These are phyloP conservation scores for Amphiura filiformis DNA, from an alignment of 35 echinoderm and acorn worm species.

Conservation along the genomic window DNA sequence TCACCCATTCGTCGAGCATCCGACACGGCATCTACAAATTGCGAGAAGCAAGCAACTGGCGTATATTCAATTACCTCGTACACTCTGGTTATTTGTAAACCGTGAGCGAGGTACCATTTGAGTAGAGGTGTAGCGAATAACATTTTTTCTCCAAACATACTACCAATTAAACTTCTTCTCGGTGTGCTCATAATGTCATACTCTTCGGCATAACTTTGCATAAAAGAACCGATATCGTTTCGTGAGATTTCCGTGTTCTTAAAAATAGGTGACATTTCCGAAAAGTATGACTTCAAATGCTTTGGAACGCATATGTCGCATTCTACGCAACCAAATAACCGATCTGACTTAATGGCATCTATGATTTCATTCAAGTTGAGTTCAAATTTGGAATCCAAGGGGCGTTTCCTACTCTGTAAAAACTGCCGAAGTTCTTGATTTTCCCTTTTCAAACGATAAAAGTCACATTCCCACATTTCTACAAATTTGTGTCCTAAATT, in stretches of 20 bases:
- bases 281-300: conserved; percentile 26
- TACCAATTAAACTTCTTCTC: conserved; percentile 8
- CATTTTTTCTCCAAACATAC: conserved; percentile 3
- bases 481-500: conserved; percentile 22
- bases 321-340: conserved; percentile 4
- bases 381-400: too few relatives aligned
- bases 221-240: conserved; percentile 48
- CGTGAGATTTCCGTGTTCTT: conserved; percentile 34
- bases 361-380: neutral
- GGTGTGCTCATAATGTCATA: conserved; percentile 16
- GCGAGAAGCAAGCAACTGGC: neutral
- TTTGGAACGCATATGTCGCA: conserved; percentile 22
- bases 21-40: conserved; percentile 10
- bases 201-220: conserved; percentile 26
- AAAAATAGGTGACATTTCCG: conserved; percentile 63
- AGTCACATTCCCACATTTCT: conserved; percentile 59
- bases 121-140: conserved; percentile 33
- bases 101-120: conserved; percentile 33
- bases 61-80: conserved; percentile 24
- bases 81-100: conserved; percentile 15
- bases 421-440: neutral
- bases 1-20: conserved; percentile 37
- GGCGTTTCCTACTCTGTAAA: neutral
- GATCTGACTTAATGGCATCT: neutral
- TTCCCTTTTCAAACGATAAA: neutral